A percentile compares a stretch with the other conserved stretches of the same genome.
Evolutionary conservation across 2,797 vertebrate species (phyloP).

Genomic region (Sebastes hopkinsi): DNA sequence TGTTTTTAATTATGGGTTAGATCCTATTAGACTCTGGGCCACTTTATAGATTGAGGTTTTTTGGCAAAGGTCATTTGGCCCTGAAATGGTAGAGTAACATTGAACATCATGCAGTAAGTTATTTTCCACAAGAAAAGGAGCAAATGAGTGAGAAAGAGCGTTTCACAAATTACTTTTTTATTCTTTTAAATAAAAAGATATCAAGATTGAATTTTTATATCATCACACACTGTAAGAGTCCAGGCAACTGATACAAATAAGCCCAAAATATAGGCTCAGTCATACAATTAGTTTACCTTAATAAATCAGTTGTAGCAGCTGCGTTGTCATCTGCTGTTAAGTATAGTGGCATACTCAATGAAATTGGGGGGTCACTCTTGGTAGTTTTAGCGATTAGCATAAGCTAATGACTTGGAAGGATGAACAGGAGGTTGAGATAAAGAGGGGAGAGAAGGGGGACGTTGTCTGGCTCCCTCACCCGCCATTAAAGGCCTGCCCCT

Average conservation of each 20-base stretch:
- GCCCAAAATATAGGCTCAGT: constrained; percentile 14
- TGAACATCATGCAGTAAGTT: not conserved
- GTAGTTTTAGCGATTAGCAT: constrained; percentile 75
- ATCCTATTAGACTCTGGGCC: not conserved
- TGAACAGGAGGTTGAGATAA: constrained; percentile 76
- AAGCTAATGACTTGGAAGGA: constrained; percentile 78
- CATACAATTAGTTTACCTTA: constrained; percentile 42
- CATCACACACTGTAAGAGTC: not conserved
- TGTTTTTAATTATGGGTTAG: not conserved
- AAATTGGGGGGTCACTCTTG: constrained; percentile 67
- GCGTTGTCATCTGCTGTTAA: constrained; percentile 63
- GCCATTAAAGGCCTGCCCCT: constrained; percentile 70
- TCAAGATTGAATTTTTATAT: not conserved
- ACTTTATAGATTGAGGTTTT: constrained; percentile 5
- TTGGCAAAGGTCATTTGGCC: not conserved
- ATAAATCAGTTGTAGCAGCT: constrained; percentile 61
- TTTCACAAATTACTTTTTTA: not conserved
- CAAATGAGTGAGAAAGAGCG: not conserved
- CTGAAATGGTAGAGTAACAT: not conserved
- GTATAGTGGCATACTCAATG: constrained; percentile 58
- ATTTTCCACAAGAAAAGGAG: not conserved
- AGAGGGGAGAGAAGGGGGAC: constrained; percentile 61
- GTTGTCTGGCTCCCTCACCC: constrained; percentile 60
- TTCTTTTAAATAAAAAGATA: not conserved
- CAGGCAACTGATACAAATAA: constrained; percentile 14